A percentile compares a stretch with the other conserved stretches of the same genome.
These are phyloP conservation scores for Enteromius mattozi DNA, from an alignment of 2,797 vertebrate genomes.

Conservation along the genomic window DNA sequence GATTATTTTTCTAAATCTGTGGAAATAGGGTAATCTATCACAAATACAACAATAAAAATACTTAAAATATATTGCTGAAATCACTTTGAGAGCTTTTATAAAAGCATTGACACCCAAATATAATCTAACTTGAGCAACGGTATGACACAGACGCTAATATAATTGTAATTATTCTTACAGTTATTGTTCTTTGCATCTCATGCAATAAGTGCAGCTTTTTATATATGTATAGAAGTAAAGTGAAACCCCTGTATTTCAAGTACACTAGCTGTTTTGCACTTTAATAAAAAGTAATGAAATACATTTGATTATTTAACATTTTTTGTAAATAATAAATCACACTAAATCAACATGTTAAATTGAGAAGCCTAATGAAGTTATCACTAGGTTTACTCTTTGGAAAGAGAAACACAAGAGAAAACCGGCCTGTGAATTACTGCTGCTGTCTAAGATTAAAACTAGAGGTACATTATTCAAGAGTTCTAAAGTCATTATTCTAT, in stretches of 20 bases:
- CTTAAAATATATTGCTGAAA: not conserved
- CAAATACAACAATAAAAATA: not conserved
- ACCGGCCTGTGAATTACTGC: not conserved
- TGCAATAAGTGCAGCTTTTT: not conserved
- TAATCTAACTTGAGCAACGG: not conserved
- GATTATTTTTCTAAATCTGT: not conserved
- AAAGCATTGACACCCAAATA: not conserved
- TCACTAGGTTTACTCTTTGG: not conserved
- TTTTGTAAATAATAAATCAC: not conserved
- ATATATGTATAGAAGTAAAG: not conserved
- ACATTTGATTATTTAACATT: not conserved
- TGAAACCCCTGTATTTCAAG: not conserved
- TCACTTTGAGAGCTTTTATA: not conserved
- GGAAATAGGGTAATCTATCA: not conserved
- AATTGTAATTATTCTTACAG: not conserved
- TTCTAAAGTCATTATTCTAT: slow-evolving; percentile 11
- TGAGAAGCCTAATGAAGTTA: not conserved
- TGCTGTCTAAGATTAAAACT: slow-evolving; percentile 24
- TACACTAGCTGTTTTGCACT: not conserved
- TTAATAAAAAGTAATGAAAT: not conserved
- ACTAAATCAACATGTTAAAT: not conserved
- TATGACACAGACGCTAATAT: not conserved
- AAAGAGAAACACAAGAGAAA: slow-evolving; percentile 7
- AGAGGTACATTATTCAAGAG: slow-evolving; percentile 22
- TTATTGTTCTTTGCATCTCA: not conserved